Percentiles rank a stretch among this genome's conserved stretches.
These are phyloP conservation scores for Drepana falcataria DNA, from an alignment of 2,888 invertebrate species.

Conservation along the genomic window DNA sequence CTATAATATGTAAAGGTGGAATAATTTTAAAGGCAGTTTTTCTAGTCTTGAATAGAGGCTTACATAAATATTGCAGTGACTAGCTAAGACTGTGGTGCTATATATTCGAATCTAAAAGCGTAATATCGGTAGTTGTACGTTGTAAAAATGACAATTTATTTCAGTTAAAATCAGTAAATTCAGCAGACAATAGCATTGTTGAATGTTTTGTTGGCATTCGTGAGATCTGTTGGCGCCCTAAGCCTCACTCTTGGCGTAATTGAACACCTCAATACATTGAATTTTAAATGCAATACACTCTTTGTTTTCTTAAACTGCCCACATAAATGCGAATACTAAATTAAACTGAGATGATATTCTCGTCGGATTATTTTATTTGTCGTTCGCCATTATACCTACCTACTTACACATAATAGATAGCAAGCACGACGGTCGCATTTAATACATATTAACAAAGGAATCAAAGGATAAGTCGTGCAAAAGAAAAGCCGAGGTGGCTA, in stretches of 20 bases:
- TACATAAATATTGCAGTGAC: too few species aligned
- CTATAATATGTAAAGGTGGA: too few species aligned
- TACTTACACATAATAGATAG: conserved; percentile 13
- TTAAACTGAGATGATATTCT: conserved; percentile 30
- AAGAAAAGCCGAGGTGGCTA: too few species aligned
- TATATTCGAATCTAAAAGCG: too few species aligned
- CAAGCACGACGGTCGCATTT: conserved; percentile 18
- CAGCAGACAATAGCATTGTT: background rate
- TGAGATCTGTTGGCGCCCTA: conserved; percentile 10
- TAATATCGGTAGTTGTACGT: too few species aligned
- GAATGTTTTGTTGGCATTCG: background rate
- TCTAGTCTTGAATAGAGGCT: too few species aligned
- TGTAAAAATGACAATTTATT: background rate
- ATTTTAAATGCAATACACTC: conserved; percentile 59
- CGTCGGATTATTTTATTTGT: conserved; percentile 29
- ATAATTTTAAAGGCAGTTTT: too few species aligned
- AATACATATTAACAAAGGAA: conserved; percentile 21
- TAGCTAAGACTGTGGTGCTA: too few species aligned
- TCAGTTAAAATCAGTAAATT: background rate
- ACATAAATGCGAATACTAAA: conserved; percentile 28
- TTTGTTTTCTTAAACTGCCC: conserved; percentile 46
- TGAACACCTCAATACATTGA: conserved; percentile 56
- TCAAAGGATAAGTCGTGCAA: too few species aligned
- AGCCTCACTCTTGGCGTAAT: conserved; percentile 50
- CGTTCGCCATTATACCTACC: conserved; percentile 8